Base-by-base conservation (phyloP, 1,140 invertebrate species). In the Patella vulgata region DNA sequence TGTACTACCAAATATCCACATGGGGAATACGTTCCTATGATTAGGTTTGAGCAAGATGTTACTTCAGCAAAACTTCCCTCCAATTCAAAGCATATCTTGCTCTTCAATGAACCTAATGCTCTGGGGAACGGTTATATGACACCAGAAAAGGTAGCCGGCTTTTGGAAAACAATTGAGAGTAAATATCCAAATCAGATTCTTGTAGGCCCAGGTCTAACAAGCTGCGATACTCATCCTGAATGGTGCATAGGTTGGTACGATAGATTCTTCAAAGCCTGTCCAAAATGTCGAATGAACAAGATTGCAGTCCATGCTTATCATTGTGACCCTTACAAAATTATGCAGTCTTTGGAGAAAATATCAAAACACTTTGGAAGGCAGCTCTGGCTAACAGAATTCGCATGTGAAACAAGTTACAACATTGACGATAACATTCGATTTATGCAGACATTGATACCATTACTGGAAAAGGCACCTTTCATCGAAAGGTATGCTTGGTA, bases 361-460 rank as follows among this genome's bases (percentile, higher is more conserved):
- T 43, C 52, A 27, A 27, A 36, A 12, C 21, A 47, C 9, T 61
- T 40, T 50, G 30, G 46, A 19, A 50, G 27, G 21, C n/a, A 23
- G 12, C n/a, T 61, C 42, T 61, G 59, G 59, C 28, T 61, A 47
- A 61, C 59, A 31, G 59, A 61, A 36, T 50, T 61, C 39, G 59
- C 59, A 12, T 61, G 59, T 25, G 12, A 17, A 12, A 33, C 52
- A n/a, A 40, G n/a, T 11, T 36, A 5, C 14, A 36, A 36, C 33
- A 14, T 14, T 36, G 33, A 36, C 33, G 6, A 36, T 8, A 14
- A 36, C 14, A 48, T 61, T 3, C 12, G 11, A 21, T 61, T 31
- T 46, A 61, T 61, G 59, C 19, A 61, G 59, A 39, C 40, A 17
- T 21, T 61, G 27, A 27, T 61, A 27, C 50, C 59, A 17, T 12